These are phyloP conservation scores for Nycteola revayana DNA, from an alignment of 2,888 invertebrate genomes.

Conservation along the genomic window DNA sequence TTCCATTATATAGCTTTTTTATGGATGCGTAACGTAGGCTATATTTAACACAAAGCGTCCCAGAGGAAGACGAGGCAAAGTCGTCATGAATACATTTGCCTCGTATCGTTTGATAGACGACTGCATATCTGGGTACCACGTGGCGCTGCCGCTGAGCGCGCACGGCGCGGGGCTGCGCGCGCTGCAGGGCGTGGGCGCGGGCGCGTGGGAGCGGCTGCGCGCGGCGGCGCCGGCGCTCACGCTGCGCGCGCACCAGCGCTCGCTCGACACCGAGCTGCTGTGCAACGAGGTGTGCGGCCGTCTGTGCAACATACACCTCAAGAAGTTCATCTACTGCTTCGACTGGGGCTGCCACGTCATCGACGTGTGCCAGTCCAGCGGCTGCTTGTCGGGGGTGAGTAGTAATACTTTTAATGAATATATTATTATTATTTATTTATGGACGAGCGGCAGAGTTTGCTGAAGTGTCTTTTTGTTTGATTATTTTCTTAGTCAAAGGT, in stretches of 20 bases:
- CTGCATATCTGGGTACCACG: slow-evolving; percentile 86
- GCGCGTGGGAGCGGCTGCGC: slow-evolving; percentile 62
- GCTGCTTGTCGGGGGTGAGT: slow-evolving; percentile 74
- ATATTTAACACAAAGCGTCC: too few species aligned
- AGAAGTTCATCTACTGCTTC: slow-evolving; percentile 78
- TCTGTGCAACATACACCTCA: slow-evolving; percentile 62
- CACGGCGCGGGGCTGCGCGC: slow-evolving; percentile 86
- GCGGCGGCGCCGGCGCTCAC: slow-evolving; percentile 41
- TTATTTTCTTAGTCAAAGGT: too few species aligned
- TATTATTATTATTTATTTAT: too few species aligned
- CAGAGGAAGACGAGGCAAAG: too few species aligned
- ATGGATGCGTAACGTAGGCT: too few species aligned
- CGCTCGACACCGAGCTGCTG: slow-evolving; percentile 71
- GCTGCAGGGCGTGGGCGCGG: slow-evolving; percentile 84
- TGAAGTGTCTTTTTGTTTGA: too few species aligned
- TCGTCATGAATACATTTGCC: too few species aligned
- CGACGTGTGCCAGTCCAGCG: slow-evolving; percentile 76
- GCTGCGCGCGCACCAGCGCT: slow-evolving; percentile 65
- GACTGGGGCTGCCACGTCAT: slow-evolving; percentile 80
- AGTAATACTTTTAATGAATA: not conserved
- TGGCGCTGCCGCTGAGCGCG: slow-evolving; percentile 87
- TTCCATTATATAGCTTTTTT: too few species aligned
- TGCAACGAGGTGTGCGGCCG: slow-evolving; percentile 77
- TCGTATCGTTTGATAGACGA: too few species aligned
- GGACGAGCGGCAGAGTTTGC: too few species aligned